Evolutionary conservation across 2,113 vertebrate species (phyloP).

Genomic region (Tachysurus fulvidraco): DNA sequence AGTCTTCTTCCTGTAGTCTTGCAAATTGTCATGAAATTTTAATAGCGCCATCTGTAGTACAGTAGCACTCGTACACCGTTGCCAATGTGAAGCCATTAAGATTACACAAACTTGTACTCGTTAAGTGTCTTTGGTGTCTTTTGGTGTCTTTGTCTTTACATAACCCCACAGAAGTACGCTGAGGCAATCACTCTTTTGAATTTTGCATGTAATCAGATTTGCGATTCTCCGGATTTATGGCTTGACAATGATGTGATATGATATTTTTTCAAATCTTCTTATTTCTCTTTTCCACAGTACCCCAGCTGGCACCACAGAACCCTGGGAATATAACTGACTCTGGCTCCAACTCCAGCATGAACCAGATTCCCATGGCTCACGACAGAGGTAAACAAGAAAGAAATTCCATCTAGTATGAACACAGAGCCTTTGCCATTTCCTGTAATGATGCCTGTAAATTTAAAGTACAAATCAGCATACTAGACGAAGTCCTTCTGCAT

Average conservation of each 20-base stretch:
- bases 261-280: not conserved
- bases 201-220: not conserved
- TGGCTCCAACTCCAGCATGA: conserved; percentile 83
- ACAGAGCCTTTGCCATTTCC: not conserved
- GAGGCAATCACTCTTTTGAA: not conserved
- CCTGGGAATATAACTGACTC: conserved; percentile 87
- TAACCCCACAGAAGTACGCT: not conserved
- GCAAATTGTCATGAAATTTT: not conserved
- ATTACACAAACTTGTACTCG: not conserved
- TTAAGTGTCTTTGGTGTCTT: too few relatives aligned
- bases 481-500: not conserved
- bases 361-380: conserved; percentile 91
- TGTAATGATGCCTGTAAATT: not conserved
- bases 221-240: not conserved
- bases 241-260: not conserved
- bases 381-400: conserved; percentile 80
- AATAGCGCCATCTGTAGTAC: not conserved
- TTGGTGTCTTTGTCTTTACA: not conserved
- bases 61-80: not conserved
- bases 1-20: not conserved
- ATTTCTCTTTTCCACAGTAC: conserved; percentile 73
- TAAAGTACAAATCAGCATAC: not conserved
- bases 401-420: not conserved
- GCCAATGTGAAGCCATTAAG: not conserved
- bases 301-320: conserved; percentile 84